A percentile compares a stretch with the other conserved stretches of the same genome.
Conservation (phyloP, 2,113 vertebrate species). For the Bombycilla garrulus region DNA sequence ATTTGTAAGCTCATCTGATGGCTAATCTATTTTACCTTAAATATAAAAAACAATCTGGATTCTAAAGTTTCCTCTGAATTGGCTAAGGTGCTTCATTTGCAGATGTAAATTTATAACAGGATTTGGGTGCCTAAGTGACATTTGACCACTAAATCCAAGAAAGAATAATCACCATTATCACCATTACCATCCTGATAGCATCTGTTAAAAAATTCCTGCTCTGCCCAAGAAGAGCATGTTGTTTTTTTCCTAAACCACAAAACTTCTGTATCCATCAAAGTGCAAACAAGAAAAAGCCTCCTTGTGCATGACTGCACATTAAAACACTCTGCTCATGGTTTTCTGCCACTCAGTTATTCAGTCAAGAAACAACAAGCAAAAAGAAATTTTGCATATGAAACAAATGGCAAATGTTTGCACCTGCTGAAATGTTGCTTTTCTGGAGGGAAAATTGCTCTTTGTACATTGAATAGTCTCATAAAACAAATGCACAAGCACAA, state of each 20-base stretch:
- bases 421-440: constrained; percentile 19
- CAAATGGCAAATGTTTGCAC: constrained; percentile 14
- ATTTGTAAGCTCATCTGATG: background rate
- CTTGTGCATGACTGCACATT: background rate
- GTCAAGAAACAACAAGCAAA: background rate
- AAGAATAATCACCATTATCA: background rate
- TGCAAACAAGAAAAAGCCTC: background rate
- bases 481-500: constrained; percentile 15
- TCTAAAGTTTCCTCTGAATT: background rate
- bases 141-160: background rate
- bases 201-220: background rate
- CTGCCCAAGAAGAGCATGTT: background rate
- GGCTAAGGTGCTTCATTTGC: background rate
- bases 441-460: background rate
- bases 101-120: background rate
- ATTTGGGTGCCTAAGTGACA: background rate
- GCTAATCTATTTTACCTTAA: background rate
- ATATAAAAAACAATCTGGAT: background rate
- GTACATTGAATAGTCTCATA: background rate
- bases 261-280: background rate
- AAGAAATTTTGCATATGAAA: background rate
- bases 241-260: background rate
- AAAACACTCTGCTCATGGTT: background rate
- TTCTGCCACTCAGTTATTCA: background rate
- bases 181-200: background rate